phyloP scores from a whole-genome alignment of 2,113 vertebrate species.

The Rhynchomys soricoides region DNA sequence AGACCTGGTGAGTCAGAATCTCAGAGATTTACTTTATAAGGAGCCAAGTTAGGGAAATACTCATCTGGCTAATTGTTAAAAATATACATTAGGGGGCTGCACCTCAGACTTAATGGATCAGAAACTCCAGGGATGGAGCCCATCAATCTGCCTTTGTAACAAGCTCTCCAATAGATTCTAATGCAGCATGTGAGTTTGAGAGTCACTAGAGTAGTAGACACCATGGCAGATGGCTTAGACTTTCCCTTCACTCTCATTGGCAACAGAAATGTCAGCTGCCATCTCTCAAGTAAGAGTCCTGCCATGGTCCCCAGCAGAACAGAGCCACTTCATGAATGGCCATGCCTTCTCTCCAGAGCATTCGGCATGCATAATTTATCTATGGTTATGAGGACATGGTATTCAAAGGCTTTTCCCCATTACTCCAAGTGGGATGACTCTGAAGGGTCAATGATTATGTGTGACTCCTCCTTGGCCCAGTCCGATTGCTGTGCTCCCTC shows the following conservation, averaged over 20 bases:
- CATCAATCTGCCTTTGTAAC: not conserved
- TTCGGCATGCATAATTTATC: not conserved
- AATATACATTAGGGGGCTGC: not conserved
- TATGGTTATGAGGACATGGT: not conserved
- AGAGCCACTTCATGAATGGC: not conserved
- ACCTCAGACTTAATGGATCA: not conserved
- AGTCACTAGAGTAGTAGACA: not conserved
- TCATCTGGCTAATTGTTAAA: not conserved
- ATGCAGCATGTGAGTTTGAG: not conserved
- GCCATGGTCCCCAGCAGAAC: not conserved
- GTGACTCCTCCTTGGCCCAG: not conserved
- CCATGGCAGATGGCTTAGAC: not conserved
- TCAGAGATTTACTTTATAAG: not conserved
- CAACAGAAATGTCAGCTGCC: not conserved
- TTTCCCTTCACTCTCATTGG: not conserved
- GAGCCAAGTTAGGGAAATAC: constrained; percentile 29
- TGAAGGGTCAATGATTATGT: not conserved
- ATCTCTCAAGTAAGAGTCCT: not conserved
- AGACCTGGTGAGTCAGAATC: not conserved
- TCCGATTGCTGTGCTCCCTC: not conserved
- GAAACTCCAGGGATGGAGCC: not conserved
- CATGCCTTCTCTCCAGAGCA: not conserved
- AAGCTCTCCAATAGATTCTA: not conserved
- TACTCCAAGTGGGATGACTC: not conserved
- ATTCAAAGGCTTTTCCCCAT: not conserved